Conservation (phyloP, 2,888 invertebrate genomes). For the Harmothoe impar region DNA sequence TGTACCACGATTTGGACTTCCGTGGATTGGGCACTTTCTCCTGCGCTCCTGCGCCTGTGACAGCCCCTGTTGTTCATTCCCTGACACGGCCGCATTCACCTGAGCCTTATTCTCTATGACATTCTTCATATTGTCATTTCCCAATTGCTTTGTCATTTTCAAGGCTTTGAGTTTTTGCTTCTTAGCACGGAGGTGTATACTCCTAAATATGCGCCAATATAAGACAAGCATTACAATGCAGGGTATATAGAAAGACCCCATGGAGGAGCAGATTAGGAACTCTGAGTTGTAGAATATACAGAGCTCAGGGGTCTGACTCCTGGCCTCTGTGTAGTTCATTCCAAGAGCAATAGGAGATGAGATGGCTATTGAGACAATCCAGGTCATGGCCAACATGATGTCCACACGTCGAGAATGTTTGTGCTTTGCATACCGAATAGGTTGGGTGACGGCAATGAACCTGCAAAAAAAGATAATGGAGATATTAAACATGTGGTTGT, state of each 20-base stretch:
- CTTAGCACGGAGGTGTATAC: conserved; percentile 84
- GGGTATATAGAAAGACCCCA: conserved; percentile 99
- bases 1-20: conserved; percentile 20
- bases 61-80: background rate
- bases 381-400: conserved; percentile 96
- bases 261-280: conserved; percentile 98
- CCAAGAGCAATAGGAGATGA: conserved; percentile 98
- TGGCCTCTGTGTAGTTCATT: conserved; percentile 87
- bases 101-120: conserved; percentile 72
- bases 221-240: conserved; percentile 98
- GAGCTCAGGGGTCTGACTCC: conserved; percentile 70
- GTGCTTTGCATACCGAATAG: conserved; percentile 99
- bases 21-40: conserved; percentile 43
- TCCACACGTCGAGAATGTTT: conserved; percentile 94
- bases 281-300: conserved; percentile 98
- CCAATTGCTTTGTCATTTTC: conserved; percentile 43
- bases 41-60: conserved; percentile 66
- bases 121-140: conserved; percentile 66
- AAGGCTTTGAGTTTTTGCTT: conserved; percentile 64
- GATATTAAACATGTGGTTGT: too few species aligned
- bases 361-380: conserved; percentile 97
- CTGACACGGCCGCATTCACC: background rate
- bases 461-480: conserved; percentile 86
- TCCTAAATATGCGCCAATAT: conserved; percentile 98
- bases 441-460: conserved; percentile 99